Evolutionary conservation across 1,140 invertebrate genomes (phyloP), one percentile per base, ranked within the genome.

Genomic region (Metaphire vulgaris): DNA sequence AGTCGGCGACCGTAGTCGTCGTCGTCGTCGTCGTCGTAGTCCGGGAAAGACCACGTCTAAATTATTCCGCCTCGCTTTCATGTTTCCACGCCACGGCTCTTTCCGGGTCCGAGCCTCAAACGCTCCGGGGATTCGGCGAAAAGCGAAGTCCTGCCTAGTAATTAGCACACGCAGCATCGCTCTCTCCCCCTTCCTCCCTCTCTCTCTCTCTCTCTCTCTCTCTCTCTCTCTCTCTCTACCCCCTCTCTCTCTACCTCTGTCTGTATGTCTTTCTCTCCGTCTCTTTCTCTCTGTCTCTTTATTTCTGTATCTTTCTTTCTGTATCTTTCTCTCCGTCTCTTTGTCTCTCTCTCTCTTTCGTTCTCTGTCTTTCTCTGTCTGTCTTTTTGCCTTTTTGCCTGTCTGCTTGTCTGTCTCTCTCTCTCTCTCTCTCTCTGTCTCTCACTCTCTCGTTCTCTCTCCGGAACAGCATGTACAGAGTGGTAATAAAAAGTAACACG

Each of bases 371-470:
- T n/a, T n/a, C n/a, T n/a, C n/a, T n/a, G 41, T 56, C 41, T 56
- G 41, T 56, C 41, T 56, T 21, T 56, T 6, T 56, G 6, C 21
- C 41, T 56, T 21, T 56, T 21, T 56, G 6, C 21, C 21, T 56
- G 6, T 56, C 41, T 56, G 6, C 6, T 21, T 56, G 6, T 56
- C 41, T 56, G 6, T 56, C 41, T 56, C 41, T 56, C 41, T 12
- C 41, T 12, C 41, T 56, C 41, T 12, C 41, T 56, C 41, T 12
- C 41, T 12, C 41, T 56, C 41, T 12, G 6, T 56, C 41, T 12
- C 41, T 56, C 41, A 56, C 41, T 56, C 41, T 56, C 41, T 56
- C 41, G n/a, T n/a, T n/a, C n/a, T n/a, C n/a, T n/a, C n/a, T n/a
- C n/a, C n/a, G n/a, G n/a, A n/a, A n/a, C n/a, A n/a, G n/a, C n/a